Base-by-base conservation (phyloP, 2,888 invertebrate species). In the Phymatocera aterrima region DNA sequence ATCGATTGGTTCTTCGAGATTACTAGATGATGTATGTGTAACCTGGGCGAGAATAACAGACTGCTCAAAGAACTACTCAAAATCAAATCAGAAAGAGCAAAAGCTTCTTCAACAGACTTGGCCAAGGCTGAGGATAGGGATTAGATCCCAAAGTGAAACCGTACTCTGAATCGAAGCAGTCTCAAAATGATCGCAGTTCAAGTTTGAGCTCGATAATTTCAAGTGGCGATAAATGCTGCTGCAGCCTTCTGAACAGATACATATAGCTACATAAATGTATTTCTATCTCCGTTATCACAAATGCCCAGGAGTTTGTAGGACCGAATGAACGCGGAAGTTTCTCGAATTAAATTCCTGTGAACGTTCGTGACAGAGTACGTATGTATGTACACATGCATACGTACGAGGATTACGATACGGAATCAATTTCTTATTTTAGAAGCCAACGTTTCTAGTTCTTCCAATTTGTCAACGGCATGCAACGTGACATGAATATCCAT, bases 391-490 rank as follows among this genome's bases (percentile, higher is more conserved):
- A 15, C 15, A 12, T 15, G 28, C 15, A 24, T 5, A n/a, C n/a
- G n/a, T n/a, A n/a, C n/a, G n/a, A n/a, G n/a, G n/a, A 15, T 68
- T 6, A 24, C 46, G 24, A 43, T 72, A 34, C 31, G n/a, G 51
- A 51, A 72, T 34, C 21, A 72, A 72, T 21, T 8, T 48, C 48
- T 34, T 18, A 72, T 72, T 48, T 72, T 51, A 18, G 18, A 72
- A 37, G n/a, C 43, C 34, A 5, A 24, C 1, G 28, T 68, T 68
- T 15, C 10, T 46, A 31, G 57, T 57, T 60, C 4, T 57, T 15
- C 18, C 75, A 75, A 75, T 75, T 57, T 57, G 75, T 75, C 75
- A 75, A 75, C 75, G 60, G 40, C 28, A 46, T 8, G 28, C 18
- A n/a, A n/a, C 24, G 43, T 21, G 8, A 18, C 34, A 37, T n/a